Conservation (phyloP, 2,113 vertebrate species). For the human (Homo sapiens) region GRCh38 chr11:44819501-44820000, state of each 20-base stretch:
- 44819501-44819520: constrained; percentile 55
- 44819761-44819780: constrained; percentile 24
- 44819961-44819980: background rate
- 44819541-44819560: constrained; percentile 65
- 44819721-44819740: background rate
- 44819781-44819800: constrained; percentile 45
- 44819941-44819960: background rate
- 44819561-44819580: constrained; percentile 68
- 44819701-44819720: background rate
- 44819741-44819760: background rate
- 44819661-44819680: constrained; percentile 65
- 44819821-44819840: background rate
- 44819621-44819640: constrained; percentile 79
- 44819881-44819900: background rate
- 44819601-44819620: constrained; percentile 19
- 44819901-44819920: background rate
- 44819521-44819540: constrained; percentile 34
- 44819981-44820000: background rate
- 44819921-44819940: background rate
- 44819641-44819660: constrained; percentile 76
- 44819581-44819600: constrained; percentile 72
- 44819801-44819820: background rate
- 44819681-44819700: constrained; percentile 57
- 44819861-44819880: background rate
- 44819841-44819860: background rate